Evolutionary conservation across 1,140 invertebrate species (phyloP).

Genomic region (Musca domestica): DNA sequence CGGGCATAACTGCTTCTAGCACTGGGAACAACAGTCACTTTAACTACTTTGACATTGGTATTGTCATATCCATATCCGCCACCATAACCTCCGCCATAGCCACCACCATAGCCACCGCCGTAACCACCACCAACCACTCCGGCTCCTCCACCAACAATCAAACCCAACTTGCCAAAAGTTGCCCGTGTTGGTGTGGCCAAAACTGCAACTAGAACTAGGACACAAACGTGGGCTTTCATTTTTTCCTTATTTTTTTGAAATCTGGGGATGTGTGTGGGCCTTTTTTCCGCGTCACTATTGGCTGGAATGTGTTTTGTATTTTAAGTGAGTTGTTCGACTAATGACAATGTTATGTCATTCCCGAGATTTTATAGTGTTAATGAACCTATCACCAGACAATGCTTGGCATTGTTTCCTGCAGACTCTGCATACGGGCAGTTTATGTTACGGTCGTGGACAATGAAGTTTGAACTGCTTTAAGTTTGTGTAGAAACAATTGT

Average conservation of each 20-base stretch:
- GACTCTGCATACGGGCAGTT: too few species aligned
- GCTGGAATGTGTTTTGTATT: too few species aligned
- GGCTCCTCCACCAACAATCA: constrained; percentile 30
- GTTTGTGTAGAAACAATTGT: too few species aligned
- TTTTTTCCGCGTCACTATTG: too few species aligned
- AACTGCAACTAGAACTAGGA: constrained; percentile 14
- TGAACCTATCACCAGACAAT: too few species aligned
- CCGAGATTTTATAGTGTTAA: background rate
- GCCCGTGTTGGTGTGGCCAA: constrained; percentile 29
- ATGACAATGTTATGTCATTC: background rate
- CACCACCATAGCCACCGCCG: constrained; percentile 17
- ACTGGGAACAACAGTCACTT: constrained; percentile 23
- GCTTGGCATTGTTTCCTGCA: too few species aligned
- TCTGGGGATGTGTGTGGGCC: too few species aligned
- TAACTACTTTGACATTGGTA: constrained; percentile 45
- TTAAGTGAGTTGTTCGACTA: background rate
- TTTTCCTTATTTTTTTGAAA: background rate
- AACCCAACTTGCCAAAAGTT: constrained; percentile 42
- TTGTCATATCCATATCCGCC: constrained; percentile 1
- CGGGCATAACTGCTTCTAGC: background rate
- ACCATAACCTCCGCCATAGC: background rate
- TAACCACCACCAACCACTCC: background rate
- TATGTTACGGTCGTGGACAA: too few species aligned
- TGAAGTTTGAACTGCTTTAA: too few species aligned
- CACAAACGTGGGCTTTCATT: constrained; percentile 14